Base-by-base conservation (phyloP, 1,140 invertebrate genomes). In the Conus betulinus region DNA sequence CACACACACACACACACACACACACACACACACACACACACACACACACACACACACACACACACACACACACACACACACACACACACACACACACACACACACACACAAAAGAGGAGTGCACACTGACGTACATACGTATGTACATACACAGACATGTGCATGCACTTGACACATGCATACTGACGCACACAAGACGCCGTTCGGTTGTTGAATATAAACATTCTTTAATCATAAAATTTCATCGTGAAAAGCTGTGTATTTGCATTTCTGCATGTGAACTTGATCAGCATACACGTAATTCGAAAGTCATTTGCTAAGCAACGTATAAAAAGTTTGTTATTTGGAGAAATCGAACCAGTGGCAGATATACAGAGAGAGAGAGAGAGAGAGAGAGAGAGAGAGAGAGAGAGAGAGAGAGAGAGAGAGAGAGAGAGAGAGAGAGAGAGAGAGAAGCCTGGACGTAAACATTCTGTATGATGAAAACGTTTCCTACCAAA, bases 61-160 rank as follows among this genome's bases (percentile, higher is more conserved):
- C 55, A 25, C 82, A 63, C 55, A 55, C 81, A 55, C 81, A 63
- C 82, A 27, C 55, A 63, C 82, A 27, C 23, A 27, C 82, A 84
- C 82, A 63, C 82, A 63, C 82, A 63, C 55, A 84, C 82, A 63
- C 82, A 84, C 82, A 63, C 82, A 84, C 82, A 63, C 82, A 84
- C 82, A 27, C 55, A 84, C 82, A 57, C 81, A 57, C 81, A 57
- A 53, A 57, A 39, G 39, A 39, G 39, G 39, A 39, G 39, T 39
- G 39, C 0, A 39, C 81, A 57, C 81, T 39, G 39, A 39, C 39
- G 0, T 39, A 39, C 39, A 39, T 39, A 63, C 82, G 20, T 55
- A 63, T 55, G 63, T 23, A 84, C 82, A 84, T 55, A 84, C 82
- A 84, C 82, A 63, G 10, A 84, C 82, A 84, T 55, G 53, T 23